Percentiles rank a stretch among this genome's conserved stretches.
Evolutionary conservation across 2,797 vertebrate species (phyloP).

Genomic region (Periophthalmus magnuspinnatus): DNA sequence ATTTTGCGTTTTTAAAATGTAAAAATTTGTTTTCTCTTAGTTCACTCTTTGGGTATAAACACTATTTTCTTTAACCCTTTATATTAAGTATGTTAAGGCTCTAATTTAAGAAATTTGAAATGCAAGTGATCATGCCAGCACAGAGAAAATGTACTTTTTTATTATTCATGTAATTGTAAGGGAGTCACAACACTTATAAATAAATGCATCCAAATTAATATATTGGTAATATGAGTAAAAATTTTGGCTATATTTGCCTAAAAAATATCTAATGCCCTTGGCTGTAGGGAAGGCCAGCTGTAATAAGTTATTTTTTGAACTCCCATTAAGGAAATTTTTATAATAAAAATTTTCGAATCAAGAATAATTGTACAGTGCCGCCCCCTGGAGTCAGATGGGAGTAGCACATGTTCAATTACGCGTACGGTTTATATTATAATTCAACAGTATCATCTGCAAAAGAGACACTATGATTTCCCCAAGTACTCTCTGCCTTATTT

Average conservation of each 20-base stretch:
- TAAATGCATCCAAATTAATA: constrained; percentile 18
- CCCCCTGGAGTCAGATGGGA: background rate
- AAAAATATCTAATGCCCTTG: no score
- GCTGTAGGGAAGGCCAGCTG: no score
- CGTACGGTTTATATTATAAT: background rate
- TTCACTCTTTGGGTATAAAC: constrained; percentile 38
- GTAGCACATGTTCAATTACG: background rate
- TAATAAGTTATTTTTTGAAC: background rate
- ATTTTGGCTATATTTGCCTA: no score
- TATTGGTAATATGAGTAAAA: background rate
- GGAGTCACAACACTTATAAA: constrained; percentile 24
- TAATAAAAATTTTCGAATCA: no score
- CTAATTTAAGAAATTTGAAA: constrained; percentile 20
- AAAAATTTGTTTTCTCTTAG: constrained; percentile 10
- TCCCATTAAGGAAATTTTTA: background rate
- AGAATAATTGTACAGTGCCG: background rate
- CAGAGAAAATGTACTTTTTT: constrained; percentile 28
- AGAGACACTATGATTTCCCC: background rate
- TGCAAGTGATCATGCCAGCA: constrained; percentile 51
- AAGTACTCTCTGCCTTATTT: constrained; percentile 46
- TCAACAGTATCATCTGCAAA: constrained; percentile 32
- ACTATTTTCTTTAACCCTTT: constrained; percentile 44
- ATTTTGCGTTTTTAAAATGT: constrained; percentile 33
- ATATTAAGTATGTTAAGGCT: constrained; percentile 28
- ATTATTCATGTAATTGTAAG: constrained; percentile 20